Percentiles rank a stretch among this genome's conserved stretches.
Evolutionary conservation across 2,113 vertebrate species (phyloP).

Genomic region (Pyxicephalus adspersus): DNA sequence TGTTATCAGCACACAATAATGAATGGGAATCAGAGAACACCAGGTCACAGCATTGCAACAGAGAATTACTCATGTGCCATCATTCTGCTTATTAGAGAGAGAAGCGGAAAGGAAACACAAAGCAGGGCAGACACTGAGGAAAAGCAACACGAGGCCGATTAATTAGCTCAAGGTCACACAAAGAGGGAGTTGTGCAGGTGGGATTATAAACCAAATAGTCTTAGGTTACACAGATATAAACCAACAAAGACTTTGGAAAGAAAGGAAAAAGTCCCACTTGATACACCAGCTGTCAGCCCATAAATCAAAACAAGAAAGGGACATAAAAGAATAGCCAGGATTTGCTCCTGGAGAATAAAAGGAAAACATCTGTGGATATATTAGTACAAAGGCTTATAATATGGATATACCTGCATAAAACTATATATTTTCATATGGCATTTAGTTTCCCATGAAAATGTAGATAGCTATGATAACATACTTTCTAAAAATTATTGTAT

Average conservation of each 20-base stretch:
- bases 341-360: neutral
- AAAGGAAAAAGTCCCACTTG: constrained; percentile 28
- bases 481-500: no score
- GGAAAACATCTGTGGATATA: neutral
- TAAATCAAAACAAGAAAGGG: constrained; percentile 29
- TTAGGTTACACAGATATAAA: constrained; percentile 32
- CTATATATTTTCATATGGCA: neutral
- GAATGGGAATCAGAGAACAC: constrained; percentile 10
- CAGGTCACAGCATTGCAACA: neutral
- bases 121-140: constrained; percentile 20
- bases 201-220: constrained; percentile 47
- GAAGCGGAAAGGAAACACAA: constrained; percentile 38
- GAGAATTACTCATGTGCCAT: constrained; percentile 17
- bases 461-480: no score
- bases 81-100: constrained; percentile 42
- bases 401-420: neutral
- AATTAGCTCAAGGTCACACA: constrained; percentile 51
- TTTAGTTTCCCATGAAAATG: neutral
- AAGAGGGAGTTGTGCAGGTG: constrained; percentile 43
- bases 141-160: constrained; percentile 49
- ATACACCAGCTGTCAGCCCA: constrained; percentile 40
- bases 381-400: neutral
- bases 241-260: constrained; percentile 46
- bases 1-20: constrained; percentile 1
- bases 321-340: constrained; percentile 7